Percentiles rank a stretch among this genome's conserved stretches.
These are phyloP conservation scores for Moxostoma hubbsi DNA, from an alignment of 2,797 vertebrate genomes.

Conservation along the genomic window DNA sequence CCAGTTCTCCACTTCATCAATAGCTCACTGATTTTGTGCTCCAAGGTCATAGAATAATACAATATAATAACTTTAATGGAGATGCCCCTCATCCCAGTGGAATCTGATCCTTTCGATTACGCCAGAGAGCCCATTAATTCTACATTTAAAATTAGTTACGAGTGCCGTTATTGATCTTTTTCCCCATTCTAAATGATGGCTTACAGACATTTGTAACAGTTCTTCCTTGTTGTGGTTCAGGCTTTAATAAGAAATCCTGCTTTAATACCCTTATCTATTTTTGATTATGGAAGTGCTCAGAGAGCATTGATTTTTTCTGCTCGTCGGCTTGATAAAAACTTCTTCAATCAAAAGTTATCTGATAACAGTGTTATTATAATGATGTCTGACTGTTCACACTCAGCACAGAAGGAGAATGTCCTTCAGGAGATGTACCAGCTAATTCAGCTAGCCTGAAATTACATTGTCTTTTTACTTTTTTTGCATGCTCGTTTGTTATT, in stretches of 20 bases:
- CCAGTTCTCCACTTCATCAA: neutral
- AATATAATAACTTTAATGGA: neutral
- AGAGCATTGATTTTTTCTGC: neutral
- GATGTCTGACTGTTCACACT: neutral
- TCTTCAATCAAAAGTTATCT: neutral
- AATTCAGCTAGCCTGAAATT: neutral
- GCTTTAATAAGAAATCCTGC: neutral
- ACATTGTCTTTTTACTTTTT: neutral
- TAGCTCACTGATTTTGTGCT: neutral
- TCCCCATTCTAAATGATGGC: constrained; percentile 1
- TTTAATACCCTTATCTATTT: neutral
- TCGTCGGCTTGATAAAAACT: neutral
- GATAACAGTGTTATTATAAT: constrained; percentile 1
- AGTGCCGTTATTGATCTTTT: neutral
- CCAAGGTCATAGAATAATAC: neutral
- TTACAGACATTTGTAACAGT: neutral
- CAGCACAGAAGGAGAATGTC: neutral
- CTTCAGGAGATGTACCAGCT: neutral
- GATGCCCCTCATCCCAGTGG: neutral
- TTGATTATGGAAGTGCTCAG: neutral
- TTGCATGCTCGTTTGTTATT: neutral
- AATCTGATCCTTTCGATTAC: neutral
- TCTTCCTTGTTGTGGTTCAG: neutral
- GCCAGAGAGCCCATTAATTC: neutral
- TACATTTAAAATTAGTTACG: neutral